Conservation (phyloP, 1,140 invertebrate genomes). For the Hycleus phaleratus region DNA sequence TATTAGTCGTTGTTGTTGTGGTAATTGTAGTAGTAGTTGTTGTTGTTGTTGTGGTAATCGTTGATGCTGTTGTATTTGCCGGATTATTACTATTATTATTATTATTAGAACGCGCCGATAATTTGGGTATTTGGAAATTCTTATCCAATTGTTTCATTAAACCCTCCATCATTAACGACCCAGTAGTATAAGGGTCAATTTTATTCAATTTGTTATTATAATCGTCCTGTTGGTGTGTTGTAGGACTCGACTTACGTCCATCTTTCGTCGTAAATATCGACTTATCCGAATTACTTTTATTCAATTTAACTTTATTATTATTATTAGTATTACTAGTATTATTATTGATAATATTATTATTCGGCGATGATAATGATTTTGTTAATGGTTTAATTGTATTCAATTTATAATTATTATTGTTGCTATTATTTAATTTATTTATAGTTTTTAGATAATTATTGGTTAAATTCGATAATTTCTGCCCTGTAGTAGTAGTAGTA, state of each 20-base stretch:
- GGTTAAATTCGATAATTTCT: neutral
- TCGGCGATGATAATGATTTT: conserved; percentile 40
- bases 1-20: too few relatives aligned
- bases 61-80: neutral
- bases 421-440: neutral
- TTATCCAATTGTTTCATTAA: conserved; percentile 71
- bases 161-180: conserved; percentile 55
- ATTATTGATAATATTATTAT: conserved; percentile 33
- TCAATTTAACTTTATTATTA: conserved; percentile 34
- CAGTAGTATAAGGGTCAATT: conserved; percentile 46
- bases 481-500: too few relatives aligned
- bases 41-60: conserved; percentile 9
- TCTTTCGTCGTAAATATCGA: conserved; percentile 57
- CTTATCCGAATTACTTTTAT: conserved; percentile 51
- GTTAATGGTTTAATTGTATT: conserved; percentile 38
- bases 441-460: neutral
- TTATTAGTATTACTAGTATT: too few relatives aligned
- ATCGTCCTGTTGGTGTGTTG: conserved; percentile 50
- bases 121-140: conserved; percentile 79
- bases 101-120: conserved; percentile 49
- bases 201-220: conserved; percentile 46
- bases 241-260: conserved; percentile 57
- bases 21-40: too few relatives aligned
- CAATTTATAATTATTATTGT: neutral
- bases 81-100: neutral